Base-by-base conservation (phyloP, 2,888 invertebrate species). In the Mythimna lalbum region DNA sequence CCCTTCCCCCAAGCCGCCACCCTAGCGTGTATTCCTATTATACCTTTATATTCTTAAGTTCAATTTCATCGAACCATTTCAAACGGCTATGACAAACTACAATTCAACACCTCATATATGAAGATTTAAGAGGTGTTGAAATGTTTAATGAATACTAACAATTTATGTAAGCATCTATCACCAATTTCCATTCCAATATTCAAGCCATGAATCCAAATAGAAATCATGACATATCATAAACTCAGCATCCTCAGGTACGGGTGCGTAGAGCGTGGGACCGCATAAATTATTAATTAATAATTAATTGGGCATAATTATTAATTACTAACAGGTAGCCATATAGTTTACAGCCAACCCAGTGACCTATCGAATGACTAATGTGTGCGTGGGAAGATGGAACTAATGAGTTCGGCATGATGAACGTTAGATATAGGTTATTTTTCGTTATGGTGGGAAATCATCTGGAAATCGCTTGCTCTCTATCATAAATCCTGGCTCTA, bases 241-340 rank as follows among this genome's bases (percentile, higher is more conserved):
- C 43, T 68, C n/a, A 52, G 68, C 78, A 80, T 57, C 60, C 39
- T 43, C 17, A 61, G 49, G 59, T 60, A 55, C 53, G 33, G n/a
- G 7, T 33, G 27, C 39, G 12, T 50, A 6, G 23, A 31, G n/a
- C 67, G 72, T 76, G 80, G 68, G 64, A 76, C 59, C 62, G 64
- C 50, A 80, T 79, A 76, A 80, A 80, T 78, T n/a, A n/a, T n/a
- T n/a, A n/a, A n/a, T n/a, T n/a, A n/a, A n/a, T n/a, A n/a, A 49
- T 71, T 62, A 67, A 80, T 80, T 80, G 50, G 67, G 59, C 55
- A 59, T 68, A 65, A 76, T 80, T 71, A 79, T 72, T 79, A 79
- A 79, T 79, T 76, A 79, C 65, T 17, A 33, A 47, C 47, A 36
- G 52, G 71, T 80, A 79, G 64, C 64, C n/a, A 63, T 80, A 59